Evolutionary conservation across 2,113 vertebrate species (phyloP).

Genomic region (Leuciscus idus): DNA sequence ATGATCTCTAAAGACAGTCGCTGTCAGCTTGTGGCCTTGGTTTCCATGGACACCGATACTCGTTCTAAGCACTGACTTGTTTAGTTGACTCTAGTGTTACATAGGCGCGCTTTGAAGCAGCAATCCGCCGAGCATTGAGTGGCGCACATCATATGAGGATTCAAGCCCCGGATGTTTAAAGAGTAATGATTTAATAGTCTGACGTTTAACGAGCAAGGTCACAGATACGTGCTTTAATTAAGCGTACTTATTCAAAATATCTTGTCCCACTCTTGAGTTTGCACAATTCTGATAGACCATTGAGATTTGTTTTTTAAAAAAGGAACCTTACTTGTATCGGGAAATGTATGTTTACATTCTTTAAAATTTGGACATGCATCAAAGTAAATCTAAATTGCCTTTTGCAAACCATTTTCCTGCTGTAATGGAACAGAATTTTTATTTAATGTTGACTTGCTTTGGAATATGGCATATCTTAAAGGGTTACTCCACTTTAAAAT

Average conservation of each 20-base stretch:
- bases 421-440: not conserved
- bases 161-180: not conserved
- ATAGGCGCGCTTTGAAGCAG: not conserved
- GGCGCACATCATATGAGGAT: not conserved
- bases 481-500: too few relatives aligned
- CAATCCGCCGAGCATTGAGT: not conserved
- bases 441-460: not conserved
- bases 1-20: slow-evolving; percentile 46
- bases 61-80: slow-evolving; percentile 29
- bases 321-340: not conserved
- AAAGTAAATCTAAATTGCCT: not conserved
- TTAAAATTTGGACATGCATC: too few relatives aligned
- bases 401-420: not conserved
- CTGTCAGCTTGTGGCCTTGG: slow-evolving; percentile 40
- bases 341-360: too few relatives aligned
- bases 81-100: not conserved
- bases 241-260: not conserved
- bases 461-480: not conserved
- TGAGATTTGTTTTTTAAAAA: not conserved
- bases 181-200: not conserved
- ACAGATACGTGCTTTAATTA: not conserved
- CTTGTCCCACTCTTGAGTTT: too few relatives aligned
- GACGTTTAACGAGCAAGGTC: not conserved
- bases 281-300: not conserved
- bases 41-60: slow-evolving; percentile 54